Evolutionary conservation across 2,888 invertebrate genomes (phyloP).

Genomic region (Chirona hameri): DNA sequence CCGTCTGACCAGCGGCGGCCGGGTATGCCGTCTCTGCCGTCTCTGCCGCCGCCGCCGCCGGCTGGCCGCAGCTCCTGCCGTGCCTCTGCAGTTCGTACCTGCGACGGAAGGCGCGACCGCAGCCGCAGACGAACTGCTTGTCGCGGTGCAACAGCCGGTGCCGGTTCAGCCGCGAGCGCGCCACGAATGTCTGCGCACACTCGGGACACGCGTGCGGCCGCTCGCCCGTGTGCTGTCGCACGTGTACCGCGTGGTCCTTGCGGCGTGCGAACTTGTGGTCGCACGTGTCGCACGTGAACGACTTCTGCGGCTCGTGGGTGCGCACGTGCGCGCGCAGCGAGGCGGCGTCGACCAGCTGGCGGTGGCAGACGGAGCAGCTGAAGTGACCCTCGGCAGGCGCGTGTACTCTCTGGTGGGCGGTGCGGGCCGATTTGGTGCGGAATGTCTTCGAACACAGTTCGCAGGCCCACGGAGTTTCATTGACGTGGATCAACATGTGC

Average conservation of each 20-base stretch:
- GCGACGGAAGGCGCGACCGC: conserved; percentile 4
- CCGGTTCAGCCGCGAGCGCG: conserved; percentile 24
- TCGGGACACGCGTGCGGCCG: conserved; percentile 5
- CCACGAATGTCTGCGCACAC: conserved; percentile 28
- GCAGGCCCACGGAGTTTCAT: conserved; percentile 39
- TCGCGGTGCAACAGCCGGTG: conserved; percentile 9
- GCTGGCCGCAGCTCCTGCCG: background rate
- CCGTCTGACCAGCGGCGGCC: background rate
- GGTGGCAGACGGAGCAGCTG: conserved; percentile 36
- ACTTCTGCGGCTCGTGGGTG: conserved; percentile 37
- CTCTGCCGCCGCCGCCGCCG: background rate
- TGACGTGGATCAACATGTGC: conserved; percentile 41
- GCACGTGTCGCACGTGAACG: conserved; percentile 38
- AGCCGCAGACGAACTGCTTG: background rate
- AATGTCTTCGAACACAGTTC: conserved; percentile 36
- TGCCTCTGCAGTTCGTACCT: background rate
- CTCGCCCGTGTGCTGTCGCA: conserved; percentile 36
- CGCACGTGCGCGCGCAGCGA: conserved; percentile 37
- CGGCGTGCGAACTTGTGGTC: conserved; percentile 35
- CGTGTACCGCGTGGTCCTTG: conserved; percentile 38
- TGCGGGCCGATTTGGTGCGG: conserved; percentile 37
- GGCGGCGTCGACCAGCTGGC: conserved; percentile 33
- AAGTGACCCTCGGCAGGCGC: conserved; percentile 27
- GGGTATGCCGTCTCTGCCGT: background rate
- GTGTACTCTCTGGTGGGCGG: conserved; percentile 37